Evolutionary conservation across 2,113 vertebrate genomes (phyloP).

Genomic region (Coturnix japonica): DNA sequence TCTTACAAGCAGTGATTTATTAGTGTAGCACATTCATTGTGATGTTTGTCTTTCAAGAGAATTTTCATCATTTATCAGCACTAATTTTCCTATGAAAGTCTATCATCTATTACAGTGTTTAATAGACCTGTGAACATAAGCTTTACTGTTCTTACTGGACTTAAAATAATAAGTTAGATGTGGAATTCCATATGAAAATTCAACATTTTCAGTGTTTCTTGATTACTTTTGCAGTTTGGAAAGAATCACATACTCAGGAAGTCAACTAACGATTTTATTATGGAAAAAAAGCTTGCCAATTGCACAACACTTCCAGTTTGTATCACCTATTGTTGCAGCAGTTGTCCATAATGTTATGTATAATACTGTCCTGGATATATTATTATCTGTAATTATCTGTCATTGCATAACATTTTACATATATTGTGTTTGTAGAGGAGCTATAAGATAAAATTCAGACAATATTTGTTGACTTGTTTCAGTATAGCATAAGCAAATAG

Average conservation of each 20-base stretch:
- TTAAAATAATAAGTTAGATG: neutral
- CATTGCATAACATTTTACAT: neutral
- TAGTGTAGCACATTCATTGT: neutral
- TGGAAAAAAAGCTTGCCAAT: neutral
- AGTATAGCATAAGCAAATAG: neutral
- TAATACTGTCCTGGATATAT: neutral
- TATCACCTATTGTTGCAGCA: neutral
- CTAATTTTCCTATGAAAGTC: neutral
- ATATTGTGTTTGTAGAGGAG: neutral
- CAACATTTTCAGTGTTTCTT: neutral
- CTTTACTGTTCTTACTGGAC: neutral
- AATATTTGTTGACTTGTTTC: neutral
- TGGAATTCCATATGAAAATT: neutral
- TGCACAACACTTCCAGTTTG: neutral
- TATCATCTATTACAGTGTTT: neutral
- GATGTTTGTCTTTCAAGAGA: constrained; percentile 24
- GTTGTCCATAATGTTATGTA: neutral
- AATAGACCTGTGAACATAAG: neutral
- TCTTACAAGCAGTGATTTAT: constrained; percentile 39
- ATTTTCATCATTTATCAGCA: neutral
- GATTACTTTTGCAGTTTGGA: neutral
- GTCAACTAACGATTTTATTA: neutral
- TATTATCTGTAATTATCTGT: neutral
- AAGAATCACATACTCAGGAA: neutral
- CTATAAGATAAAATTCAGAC: neutral